phyloP scores from a whole-genome alignment of 2,113 vertebrate species.

The Hippopotamus amphibius region DNA sequence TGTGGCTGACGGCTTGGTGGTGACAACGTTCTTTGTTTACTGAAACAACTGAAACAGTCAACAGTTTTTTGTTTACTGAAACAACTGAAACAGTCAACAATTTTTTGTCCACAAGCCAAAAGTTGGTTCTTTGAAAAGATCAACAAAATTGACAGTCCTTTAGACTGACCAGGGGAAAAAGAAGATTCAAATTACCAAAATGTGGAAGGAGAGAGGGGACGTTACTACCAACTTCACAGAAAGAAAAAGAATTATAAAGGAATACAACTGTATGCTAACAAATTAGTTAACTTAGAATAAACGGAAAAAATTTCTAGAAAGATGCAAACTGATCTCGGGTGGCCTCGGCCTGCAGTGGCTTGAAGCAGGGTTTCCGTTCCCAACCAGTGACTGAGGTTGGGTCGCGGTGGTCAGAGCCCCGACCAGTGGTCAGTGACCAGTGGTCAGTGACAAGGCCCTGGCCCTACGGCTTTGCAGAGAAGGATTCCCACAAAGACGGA shows the following conservation, averaged over 20 bases:
- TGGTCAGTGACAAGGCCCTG: too few relatives aligned
- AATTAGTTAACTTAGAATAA: neutral
- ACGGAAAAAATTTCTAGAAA: neutral
- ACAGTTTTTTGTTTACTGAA: neutral
- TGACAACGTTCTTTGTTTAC: neutral
- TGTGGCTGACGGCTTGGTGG: neutral
- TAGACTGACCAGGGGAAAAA: neutral
- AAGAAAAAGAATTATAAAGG: neutral
- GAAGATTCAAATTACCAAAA: neutral
- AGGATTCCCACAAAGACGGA: too few relatives aligned
- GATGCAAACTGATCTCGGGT: neutral
- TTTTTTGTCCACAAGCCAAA: neutral
- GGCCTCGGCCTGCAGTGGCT: too few relatives aligned
- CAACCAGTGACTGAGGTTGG: too few relatives aligned
- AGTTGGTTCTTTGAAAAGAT: neutral
- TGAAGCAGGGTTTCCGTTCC: too few relatives aligned
- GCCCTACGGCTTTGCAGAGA: too few relatives aligned
- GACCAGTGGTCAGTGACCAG: too few relatives aligned
- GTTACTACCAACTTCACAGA: neutral
- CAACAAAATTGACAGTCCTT: neutral
- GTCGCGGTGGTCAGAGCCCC: too few relatives aligned
- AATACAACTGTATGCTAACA: neutral
- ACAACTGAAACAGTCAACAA: neutral
- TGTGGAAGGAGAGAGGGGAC: neutral
- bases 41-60: neutral